Percentiles rank a stretch among this genome's conserved stretches.
phyloP scores from a whole-genome alignment of 2,797 vertebrate species.

The Myotis daubentonii region DNA sequence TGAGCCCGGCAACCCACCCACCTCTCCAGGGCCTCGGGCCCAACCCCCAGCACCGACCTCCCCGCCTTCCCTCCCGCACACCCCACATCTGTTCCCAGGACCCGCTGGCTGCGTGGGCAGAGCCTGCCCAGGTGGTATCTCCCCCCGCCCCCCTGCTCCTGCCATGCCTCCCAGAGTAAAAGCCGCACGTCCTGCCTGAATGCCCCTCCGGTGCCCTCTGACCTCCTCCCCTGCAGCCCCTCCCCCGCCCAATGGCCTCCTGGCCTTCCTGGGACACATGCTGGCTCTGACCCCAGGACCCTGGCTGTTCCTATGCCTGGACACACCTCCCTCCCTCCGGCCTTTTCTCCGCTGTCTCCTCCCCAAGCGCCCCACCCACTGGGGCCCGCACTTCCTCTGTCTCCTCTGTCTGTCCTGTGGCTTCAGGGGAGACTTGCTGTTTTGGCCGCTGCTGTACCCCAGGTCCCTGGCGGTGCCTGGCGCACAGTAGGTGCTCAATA shows the following conservation, averaged over 20 bases:
- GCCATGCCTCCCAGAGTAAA: not conserved
- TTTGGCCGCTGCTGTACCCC: not conserved
- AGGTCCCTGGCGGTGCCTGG: not conserved
- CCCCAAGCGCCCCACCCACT: too few relatives aligned
- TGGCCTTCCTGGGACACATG: not conserved
- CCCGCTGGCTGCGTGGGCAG: not conserved
- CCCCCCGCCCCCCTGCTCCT: rapidly evolving
- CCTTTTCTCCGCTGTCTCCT: not conserved
- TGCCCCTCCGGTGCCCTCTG: not conserved
- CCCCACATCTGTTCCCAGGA: not conserved
- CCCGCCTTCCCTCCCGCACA: not conserved
- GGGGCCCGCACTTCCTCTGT: not conserved
- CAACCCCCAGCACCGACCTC: too few relatives aligned
- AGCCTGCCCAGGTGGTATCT: not conserved
- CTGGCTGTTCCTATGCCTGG: not conserved
- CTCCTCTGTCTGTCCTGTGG: not conserved
- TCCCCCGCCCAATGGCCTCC: not conserved
- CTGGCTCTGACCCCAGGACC: not conserved
- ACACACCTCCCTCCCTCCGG: not conserved
- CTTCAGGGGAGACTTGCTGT: not conserved
- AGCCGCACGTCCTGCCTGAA: not conserved
- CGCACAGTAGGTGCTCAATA: not conserved
- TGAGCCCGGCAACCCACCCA: too few relatives aligned
- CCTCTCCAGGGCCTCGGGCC: too few relatives aligned
- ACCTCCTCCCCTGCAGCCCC: not conserved